phyloP scores from a whole-genome alignment of 2,888 invertebrate species.

The Homarus gammarus region DNA sequence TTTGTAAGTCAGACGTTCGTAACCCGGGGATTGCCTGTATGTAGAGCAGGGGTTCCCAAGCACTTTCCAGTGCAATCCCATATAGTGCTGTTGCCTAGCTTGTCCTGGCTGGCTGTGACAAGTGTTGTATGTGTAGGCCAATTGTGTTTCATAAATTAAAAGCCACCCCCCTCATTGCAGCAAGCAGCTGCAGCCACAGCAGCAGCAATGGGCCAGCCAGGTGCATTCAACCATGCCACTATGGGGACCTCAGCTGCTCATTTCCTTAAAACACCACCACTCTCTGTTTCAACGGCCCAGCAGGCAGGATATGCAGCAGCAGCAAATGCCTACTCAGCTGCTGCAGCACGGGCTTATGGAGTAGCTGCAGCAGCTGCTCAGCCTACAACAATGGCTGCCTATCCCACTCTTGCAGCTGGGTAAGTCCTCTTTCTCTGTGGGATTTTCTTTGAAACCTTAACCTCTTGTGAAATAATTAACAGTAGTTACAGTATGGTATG shows the following conservation, averaged over 20 bases:
- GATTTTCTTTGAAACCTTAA: constrained; percentile 3
- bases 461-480: constrained; percentile 26
- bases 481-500: not conserved
- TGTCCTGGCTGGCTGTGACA: constrained; percentile 56
- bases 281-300: constrained; percentile 76
- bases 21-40: too few relatives aligned
- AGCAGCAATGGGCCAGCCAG: constrained; percentile 91
- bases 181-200: constrained; percentile 80
- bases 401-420: constrained; percentile 74
- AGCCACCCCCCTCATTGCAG: constrained; percentile 76
- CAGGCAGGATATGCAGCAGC: constrained; percentile 77
- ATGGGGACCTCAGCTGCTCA: constrained; percentile 80
- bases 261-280: constrained; percentile 76
- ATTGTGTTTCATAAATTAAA: constrained; percentile 74
- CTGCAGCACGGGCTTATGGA: constrained; percentile 78
- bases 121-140: constrained; percentile 74
- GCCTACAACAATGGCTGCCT: constrained; percentile 75
- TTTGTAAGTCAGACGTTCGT: too few relatives aligned
- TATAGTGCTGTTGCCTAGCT: too few relatives aligned
- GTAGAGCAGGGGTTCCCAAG: too few relatives aligned
- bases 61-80: too few relatives aligned
- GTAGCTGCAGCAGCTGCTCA: constrained; percentile 78
- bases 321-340: constrained; percentile 78
- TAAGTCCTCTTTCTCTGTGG: constrained; percentile 50
- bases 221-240: constrained; percentile 81